Evolutionary conservation across 2,888 invertebrate genomes (phyloP), one percentile per base, ranked within the genome.

Genomic region (Acanthosepion lycidas): DNA sequence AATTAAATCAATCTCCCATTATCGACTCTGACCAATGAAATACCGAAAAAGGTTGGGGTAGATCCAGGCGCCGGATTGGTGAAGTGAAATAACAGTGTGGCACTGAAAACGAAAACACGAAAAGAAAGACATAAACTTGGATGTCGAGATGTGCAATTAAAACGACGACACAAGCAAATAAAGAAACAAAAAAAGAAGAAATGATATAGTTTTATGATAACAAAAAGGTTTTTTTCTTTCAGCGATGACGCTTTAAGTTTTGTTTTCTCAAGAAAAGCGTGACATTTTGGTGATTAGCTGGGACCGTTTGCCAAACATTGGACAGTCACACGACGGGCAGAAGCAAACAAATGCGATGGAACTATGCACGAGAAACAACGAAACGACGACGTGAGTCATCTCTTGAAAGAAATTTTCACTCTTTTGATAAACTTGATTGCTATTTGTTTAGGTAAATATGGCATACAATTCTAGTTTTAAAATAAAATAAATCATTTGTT

Each of bases 231-330:
- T n/a, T n/a, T 26, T 78, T 78, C n/a, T 78, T 78, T 33, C 3
- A n/a, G n/a, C 78, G n/a, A 78, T n/a, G 78, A 78, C n/a, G 78
- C n/a, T 78, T 78, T 33, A 33, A 78, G n/a, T 78, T 78, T 78
- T 78, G 78, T 78, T 78, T 78, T 78, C 78, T n/a, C 78, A 78
- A 78, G 78, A 78, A 78, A 78, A 78, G 78, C 78, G 78, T 78
- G 78, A 78, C 78, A 78, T 78, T 78, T 78, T 78, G 12, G 78
- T 78, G n/a, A 78, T 78, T 78, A 78, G 78, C n/a, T 78, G 78
- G n/a, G 78, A 78, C 78, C 78, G n/a, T 33, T 78, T 78, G n/a
- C 78, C n/a, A 78, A 78, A 78, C 78, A 78, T n/a, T 78, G 8
- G 78, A 78, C n/a, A 78, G 78, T 78, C 20, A 59, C 20, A 59